A percentile compares a stretch with the other conserved stretches of the same genome.
These are phyloP conservation scores for Holacanthella duospinosa DNA, from an alignment of 2,888 invertebrate species.

Conservation along the genomic window DNA sequence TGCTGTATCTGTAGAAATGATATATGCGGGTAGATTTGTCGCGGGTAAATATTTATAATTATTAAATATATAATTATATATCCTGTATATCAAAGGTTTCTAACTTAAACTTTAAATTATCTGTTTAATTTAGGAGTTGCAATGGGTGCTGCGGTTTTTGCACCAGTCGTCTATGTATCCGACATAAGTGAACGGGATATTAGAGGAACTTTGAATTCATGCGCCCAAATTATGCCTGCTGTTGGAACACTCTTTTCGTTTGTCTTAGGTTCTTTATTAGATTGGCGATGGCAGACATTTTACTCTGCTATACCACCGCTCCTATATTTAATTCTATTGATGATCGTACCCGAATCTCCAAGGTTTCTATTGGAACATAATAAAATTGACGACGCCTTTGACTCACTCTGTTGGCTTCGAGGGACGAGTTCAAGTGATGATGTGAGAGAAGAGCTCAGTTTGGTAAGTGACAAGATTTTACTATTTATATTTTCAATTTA, in stretches of 20 bases:
- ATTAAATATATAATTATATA: neutral
- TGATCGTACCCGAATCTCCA: neutral
- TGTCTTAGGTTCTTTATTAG: neutral
- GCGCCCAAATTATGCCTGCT: neutral
- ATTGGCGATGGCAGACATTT: slow-evolving; percentile 3
- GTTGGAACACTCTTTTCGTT: neutral
- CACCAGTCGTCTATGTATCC: neutral
- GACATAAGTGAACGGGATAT: neutral
- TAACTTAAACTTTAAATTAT: neutral
- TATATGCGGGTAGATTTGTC: slow-evolving; percentile 11
- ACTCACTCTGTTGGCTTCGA: neutral
- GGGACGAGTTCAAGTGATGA: neutral
- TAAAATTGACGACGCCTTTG: neutral
- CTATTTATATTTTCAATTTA: neutral
- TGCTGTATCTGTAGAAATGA: neutral
- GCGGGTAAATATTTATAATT: slow-evolving; percentile 9
- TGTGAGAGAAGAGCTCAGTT: neutral
- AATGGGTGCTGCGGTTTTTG: neutral
- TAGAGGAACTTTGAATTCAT: neutral
- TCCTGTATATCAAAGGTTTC: neutral
- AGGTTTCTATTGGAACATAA: neutral
- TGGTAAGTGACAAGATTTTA: neutral
- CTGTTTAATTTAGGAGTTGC: neutral
- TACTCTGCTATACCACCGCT: neutral
- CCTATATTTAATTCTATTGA: neutral